Evolutionary conservation across 1,140 invertebrate species (phyloP).

Genomic region (Drosophila parabipectinata): DNA sequence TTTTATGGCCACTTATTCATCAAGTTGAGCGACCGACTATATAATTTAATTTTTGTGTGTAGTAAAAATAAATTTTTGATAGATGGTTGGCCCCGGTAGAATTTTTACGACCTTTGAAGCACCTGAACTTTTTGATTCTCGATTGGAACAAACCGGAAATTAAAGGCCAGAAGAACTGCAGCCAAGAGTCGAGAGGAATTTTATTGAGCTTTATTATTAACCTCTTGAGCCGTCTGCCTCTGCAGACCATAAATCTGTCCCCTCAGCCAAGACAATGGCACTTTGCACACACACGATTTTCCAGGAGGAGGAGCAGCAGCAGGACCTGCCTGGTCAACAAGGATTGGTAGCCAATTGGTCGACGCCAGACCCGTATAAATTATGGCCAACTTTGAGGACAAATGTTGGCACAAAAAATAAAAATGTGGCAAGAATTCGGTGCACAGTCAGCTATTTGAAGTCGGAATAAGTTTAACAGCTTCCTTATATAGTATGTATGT

Average conservation of each 20-base stretch:
- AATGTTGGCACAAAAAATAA: background rate
- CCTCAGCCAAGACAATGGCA: slow-evolving; percentile 53
- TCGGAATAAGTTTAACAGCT: background rate
- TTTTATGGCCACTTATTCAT: slow-evolving; percentile 77
- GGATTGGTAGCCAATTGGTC: slow-evolving; percentile 51
- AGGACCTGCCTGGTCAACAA: background rate
- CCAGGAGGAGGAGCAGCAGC: background rate
- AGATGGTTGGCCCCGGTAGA: slow-evolving; percentile 27
- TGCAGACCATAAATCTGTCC: slow-evolving; percentile 52
- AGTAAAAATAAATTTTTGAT: slow-evolving; percentile 78
- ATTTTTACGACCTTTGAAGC: slow-evolving; percentile 36
- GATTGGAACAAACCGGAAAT: slow-evolving; percentile 27
- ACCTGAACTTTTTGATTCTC: slow-evolving; percentile 9
- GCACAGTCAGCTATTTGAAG: background rate
- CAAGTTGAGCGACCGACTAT: slow-evolving; percentile 77
- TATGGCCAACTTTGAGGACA: slow-evolving; percentile 57
- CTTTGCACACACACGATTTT: slow-evolving; percentile 34
- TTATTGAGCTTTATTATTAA: slow-evolving; percentile 77
- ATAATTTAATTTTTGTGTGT: slow-evolving; percentile 74
- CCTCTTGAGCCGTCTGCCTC: slow-evolving; percentile 56
- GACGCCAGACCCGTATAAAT: slow-evolving; percentile 57
- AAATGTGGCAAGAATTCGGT: background rate
- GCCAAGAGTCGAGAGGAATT: slow-evolving; percentile 57
- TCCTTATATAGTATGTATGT: background rate
- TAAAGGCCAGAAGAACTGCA: slow-evolving; percentile 40